phyloP scores from a whole-genome alignment of 2,888 invertebrate genomes.

The Melolontha melolontha region DNA sequence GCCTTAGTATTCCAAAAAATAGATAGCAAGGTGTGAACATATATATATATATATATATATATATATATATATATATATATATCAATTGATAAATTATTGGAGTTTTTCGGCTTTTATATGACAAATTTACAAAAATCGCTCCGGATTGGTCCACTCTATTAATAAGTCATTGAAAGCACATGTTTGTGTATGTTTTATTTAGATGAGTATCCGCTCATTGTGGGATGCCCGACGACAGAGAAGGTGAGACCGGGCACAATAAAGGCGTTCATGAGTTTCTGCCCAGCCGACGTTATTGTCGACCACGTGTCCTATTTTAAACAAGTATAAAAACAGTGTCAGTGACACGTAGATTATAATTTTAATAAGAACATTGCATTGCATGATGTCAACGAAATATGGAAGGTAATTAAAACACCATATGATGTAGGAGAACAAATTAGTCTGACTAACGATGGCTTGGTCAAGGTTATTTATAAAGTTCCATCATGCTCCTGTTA shows the following conservation, averaged over 20 bases:
- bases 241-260: not conserved
- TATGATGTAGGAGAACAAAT: conserved; percentile 15
- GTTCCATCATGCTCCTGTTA: conserved; percentile 19
- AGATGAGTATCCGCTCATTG: conserved; percentile 5
- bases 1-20: too few relatives aligned
- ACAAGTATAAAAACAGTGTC: conserved; percentile 19
- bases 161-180: too few relatives aligned
- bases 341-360: conserved; percentile 9
- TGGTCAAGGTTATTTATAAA: conserved; percentile 11
- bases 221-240: conserved; percentile 15
- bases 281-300: conserved; percentile 4
- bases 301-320: conserved; percentile 21
- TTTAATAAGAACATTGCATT: conserved; percentile 7
- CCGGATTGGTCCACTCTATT: too few relatives aligned
- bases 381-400: conserved; percentile 9
- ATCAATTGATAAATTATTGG: too few relatives aligned
- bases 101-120: too few relatives aligned
- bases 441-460: conserved; percentile 20
- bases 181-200: too few relatives aligned
- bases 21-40: too few relatives aligned
- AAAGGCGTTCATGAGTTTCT: conserved; percentile 11
- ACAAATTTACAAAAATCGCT: too few relatives aligned
- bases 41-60: too few relatives aligned
- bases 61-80: too few relatives aligned
- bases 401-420: conserved; percentile 17